Evolutionary conservation across 2,888 invertebrate genomes (phyloP), one percentile per base, ranked within the genome.

Genomic region (Lepetodrilus schrolli): DNA sequence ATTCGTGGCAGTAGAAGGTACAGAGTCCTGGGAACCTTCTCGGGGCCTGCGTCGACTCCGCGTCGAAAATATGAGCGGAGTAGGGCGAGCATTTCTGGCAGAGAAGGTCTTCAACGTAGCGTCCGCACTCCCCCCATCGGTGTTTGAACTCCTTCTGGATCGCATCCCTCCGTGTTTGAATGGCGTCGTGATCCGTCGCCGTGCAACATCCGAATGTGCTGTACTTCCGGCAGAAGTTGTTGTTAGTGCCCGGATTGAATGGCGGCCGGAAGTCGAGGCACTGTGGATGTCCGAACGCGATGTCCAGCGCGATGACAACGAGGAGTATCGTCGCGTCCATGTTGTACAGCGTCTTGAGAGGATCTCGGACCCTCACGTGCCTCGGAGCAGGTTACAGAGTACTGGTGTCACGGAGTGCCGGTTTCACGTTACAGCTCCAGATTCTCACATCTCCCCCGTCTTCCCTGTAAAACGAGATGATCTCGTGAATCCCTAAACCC

Each of bases 81-180:
- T 87, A 89, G 0, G 90, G 90, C 0, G 88, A 88, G 74, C 90
- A 90, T 26, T 81, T 79, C 73, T 86, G 86, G 73, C 90, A 90
- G 7, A 88, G 58, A 10, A 89, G 68, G 17, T 84, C 82, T 66
- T 80, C 76, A 0, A 85, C 76, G 69, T 81, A 83, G 8, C 74
- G 65, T 2, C 78, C 70, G 75, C 89, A 89, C 4, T 51, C 51
- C 20, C 23, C 50, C 81, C 82, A 82, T n/a, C n/a, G 26, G 8
- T 47, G 20, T 4, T 74, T 36, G 5, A 84, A 68, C 30, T 69
- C 66, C 1, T 72, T 66, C 66, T 72, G 20, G 26, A 87, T 70
- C 23, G 66, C 47, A 3, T 75, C 58, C 49, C 81, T 87, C 66
- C 80, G 75, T 2, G 38, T 7, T 10, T 37, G 34, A 8, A 89